Evolutionary conservation across 1,140 invertebrate genomes (phyloP), one percentile per base, ranked within the genome.

Genomic region (Ips typographus): DNA sequence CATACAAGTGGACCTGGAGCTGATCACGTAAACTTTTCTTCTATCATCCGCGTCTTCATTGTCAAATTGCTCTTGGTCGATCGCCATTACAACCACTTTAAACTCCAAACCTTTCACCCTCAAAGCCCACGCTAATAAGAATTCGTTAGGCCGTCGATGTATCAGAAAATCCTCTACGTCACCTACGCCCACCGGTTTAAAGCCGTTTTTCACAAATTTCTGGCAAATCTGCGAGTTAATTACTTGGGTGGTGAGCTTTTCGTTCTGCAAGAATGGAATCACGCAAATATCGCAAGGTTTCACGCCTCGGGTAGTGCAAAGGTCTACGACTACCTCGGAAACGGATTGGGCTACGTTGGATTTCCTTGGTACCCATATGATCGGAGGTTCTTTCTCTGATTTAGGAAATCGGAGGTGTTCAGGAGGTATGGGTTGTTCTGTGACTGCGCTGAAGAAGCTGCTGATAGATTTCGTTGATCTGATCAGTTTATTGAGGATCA

Each of bases 21-120:
- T 74, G 70, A 81, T 81, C 41, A 81, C 79, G 62, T 81, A 81
- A 41, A 77, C 70, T 66, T 76, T 80, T 22, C 75, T 74, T 5
- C 78, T 67, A 65, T 81, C 80, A 66, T 81, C 79, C 2, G 73
- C 43, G 68, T 80, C 78, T 37, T 75, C 71, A 47, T 62, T 68
- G 60, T 81, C 79, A 65, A 77, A 81, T 70, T 79, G 78, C 40
- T 78, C 78, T 3, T 79, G 75, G 56, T 80, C 80, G 37, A 81
- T 74, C 2, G 74, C 77, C 66, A 81, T 76, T 4, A 81, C 73
- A 42, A 81, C 79, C 1, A 79, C 78, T 65, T 80, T 81, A 68
- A 81, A 81, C 61, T 81, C 80, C 8, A 81, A 70, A 0, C 80
- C 80, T 69, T 81, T 81, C 4, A 80, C 77, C 42, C 77, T 68